Base-by-base conservation (phyloP, 2,113 vertebrate genomes). In the Heteronetta atricapilla region DNA sequence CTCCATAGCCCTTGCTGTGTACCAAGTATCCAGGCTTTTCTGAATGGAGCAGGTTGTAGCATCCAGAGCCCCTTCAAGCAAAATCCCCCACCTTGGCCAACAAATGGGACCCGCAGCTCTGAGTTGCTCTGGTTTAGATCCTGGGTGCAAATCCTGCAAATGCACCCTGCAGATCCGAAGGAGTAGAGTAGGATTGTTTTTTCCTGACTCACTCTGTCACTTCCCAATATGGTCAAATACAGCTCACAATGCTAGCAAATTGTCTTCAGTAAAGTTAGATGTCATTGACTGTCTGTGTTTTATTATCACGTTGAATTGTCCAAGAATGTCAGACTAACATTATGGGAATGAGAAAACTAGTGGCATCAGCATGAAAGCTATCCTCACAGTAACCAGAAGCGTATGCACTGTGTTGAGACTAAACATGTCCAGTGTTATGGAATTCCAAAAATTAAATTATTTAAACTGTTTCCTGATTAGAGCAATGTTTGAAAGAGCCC, bases 401-500 rank as follows among this genome's bases (percentile, higher is more conserved):
- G 6, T 79, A 46, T 87, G 76, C 55, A 26, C 34, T 90, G 8
- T 52, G 25, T 76, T 94, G 93, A 94, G 74, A 90, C 68, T 88
- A 94, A 95, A 91, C 34, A 34, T 40, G 26, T 36, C 23, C 46
- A 88, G 9, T 64, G 16, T 90, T 84, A 29, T 8, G 56, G 73
- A 94, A 90, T 96, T 89, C 52, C 7, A 25, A 78, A 96, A 83
- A 48, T 46, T 48, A 44, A 78, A 68, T 93, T 92, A 66, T 83
- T 93, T 83, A n/a, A 95, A 78, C 40, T 94, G 33, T 90, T 96
- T 91, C 67, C 76, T 87, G 53, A 56, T 83, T 73, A 91, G 18
- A 72, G 13, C 34, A 89, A 36, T 79, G 31, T 90, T 86, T 82
- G 18, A 78, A 89, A 78, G 56, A 89, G 7, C n/a, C 44, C 3